Evolutionary conservation across 2,797 vertebrate genomes (phyloP).

Genomic region (Sebastolobus alascanus): DNA sequence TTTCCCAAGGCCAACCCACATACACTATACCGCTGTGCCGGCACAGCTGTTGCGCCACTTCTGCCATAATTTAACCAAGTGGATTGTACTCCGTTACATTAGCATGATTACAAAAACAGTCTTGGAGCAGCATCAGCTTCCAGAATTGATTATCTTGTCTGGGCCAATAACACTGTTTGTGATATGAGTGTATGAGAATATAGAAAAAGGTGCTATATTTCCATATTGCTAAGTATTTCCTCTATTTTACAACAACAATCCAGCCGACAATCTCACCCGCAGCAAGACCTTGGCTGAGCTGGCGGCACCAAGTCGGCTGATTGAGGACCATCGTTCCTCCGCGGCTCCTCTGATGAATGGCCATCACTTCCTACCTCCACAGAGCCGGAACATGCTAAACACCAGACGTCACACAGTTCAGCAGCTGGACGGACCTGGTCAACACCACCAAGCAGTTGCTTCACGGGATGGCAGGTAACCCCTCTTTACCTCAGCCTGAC

Average conservation of each 20-base stretch:
- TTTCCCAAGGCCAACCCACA: too few species aligned
- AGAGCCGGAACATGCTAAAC: background rate
- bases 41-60: too few species aligned
- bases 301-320: background rate
- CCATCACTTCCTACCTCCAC: background rate
- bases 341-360: background rate
- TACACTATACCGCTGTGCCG: too few species aligned
- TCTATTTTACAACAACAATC: background rate
- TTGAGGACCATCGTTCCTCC: background rate
- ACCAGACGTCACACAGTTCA: background rate
- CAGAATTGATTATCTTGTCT: too few species aligned
- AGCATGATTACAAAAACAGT: too few species aligned
- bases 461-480: background rate
- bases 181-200: too few species aligned
- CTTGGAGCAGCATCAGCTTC: too few species aligned
- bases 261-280: background rate
- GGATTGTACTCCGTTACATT: too few species aligned
- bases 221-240: too few species aligned
- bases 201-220: too few species aligned
- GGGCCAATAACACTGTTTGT: too few species aligned
- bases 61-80: too few species aligned
- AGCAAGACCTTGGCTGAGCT: background rate
- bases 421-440: background rate
- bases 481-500: background rate
- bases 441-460: background rate